Evolutionary conservation across 2,113 vertebrate genomes (phyloP).

Genomic region (Leucopsar rothschildi): DNA sequence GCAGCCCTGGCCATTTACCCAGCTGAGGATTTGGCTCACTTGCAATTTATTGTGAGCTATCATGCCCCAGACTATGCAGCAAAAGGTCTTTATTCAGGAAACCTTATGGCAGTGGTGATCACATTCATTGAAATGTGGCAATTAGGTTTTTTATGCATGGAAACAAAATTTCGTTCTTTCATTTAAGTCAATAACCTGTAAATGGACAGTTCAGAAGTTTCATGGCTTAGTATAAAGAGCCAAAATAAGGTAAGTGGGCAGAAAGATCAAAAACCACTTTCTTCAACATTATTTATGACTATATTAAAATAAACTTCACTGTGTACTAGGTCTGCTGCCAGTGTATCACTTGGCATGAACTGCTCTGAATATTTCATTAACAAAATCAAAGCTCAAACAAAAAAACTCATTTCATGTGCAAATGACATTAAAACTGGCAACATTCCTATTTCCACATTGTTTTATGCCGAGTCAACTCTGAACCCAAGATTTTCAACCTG

Average conservation of each 20-base stretch:
- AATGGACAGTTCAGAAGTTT: not conserved
- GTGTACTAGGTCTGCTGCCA: not conserved
- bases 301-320: not conserved
- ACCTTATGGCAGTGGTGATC: fast-evolving
- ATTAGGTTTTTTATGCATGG: not conserved
- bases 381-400: not conserved
- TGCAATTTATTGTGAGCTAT: not conserved
- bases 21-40: not conserved
- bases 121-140: not conserved
- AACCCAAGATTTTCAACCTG: not conserved
- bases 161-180: not conserved
- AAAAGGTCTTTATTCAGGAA: not conserved
- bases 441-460: not conserved
- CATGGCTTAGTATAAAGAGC: not conserved
- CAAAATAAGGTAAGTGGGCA: not conserved
- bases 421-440: not conserved
- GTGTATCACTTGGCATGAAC: not conserved
- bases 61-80: not conserved
- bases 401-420: not conserved
- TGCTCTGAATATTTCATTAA: not conserved
- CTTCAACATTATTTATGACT: not conserved
- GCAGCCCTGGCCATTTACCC: not conserved
- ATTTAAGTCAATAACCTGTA: not conserved
- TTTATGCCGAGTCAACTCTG: not conserved
- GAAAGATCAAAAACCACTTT: not conserved